A percentile compares a stretch with the other conserved stretches of the same genome.
Evolutionary conservation across 2,888 invertebrate genomes (phyloP).

Genomic region (Tineola bisselliella): DNA sequence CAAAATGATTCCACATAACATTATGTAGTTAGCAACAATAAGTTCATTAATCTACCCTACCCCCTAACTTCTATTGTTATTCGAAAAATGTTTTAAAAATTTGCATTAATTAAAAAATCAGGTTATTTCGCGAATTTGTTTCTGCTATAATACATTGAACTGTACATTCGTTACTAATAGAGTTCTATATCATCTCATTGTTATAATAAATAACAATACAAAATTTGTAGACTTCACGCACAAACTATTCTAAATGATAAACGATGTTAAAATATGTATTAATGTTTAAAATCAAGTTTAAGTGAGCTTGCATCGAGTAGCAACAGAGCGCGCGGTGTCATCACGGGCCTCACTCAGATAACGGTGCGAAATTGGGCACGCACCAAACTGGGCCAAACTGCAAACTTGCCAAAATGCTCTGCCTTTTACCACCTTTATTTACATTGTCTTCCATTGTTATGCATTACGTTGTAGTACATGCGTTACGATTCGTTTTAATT

Average conservation of each 20-base stretch:
- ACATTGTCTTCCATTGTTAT: neutral
- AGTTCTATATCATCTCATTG: neutral
- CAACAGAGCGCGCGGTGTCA: neutral
- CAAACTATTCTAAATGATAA: too few species aligned
- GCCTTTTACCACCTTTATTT: neutral
- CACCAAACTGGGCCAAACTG: neutral
- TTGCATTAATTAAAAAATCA: slow-evolving; percentile 7
- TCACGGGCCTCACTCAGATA: neutral
- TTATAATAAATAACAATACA: too few species aligned
- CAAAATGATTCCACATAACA: too few species aligned
- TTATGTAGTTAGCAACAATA: neutral
- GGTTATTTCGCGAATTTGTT: neutral
- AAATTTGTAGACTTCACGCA: too few species aligned
- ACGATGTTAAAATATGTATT: too few species aligned
- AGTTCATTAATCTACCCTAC: slow-evolving; percentile 10
- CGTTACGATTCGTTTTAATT: too few species aligned
- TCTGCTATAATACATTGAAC: neutral
- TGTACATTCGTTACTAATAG: slow-evolving; percentile 5
- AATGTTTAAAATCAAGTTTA: too few species aligned
- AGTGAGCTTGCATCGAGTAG: neutral
- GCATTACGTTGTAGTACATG: too few species aligned
- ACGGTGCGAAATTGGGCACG: neutral
- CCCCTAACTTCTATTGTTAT: slow-evolving; percentile 11
- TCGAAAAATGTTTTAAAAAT: slow-evolving; percentile 11
- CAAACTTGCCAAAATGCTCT: neutral